phyloP scores from a whole-genome alignment of 2,888 invertebrate genomes.

The Silvanus unidentatus region DNA sequence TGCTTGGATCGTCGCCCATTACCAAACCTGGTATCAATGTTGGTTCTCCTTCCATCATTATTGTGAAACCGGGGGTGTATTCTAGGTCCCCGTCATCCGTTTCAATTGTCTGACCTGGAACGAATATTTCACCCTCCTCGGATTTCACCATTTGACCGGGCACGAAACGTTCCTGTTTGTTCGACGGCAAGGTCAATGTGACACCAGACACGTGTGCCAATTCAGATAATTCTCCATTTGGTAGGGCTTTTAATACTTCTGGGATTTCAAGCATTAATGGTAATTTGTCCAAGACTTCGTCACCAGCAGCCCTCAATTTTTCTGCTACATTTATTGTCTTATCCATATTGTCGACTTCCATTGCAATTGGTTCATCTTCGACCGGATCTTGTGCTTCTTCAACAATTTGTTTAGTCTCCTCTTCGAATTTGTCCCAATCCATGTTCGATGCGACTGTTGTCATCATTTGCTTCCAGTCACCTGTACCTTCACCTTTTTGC shows the following conservation, averaged over 20 bases:
- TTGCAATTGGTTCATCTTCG: conserved; percentile 48
- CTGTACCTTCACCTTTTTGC: conserved; percentile 35
- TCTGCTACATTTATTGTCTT: conserved; percentile 57
- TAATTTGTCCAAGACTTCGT: conserved; percentile 52
- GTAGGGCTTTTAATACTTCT: conserved; percentile 56
- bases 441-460: conserved; percentile 34
- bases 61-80: conserved; percentile 73
- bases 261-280: conserved; percentile 60
- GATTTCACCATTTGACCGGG: conserved; percentile 69
- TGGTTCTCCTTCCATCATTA: conserved; percentile 70
- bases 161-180: conserved; percentile 62
- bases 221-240: conserved; percentile 54
- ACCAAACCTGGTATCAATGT: conserved; percentile 77
- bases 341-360: conserved; percentile 50
- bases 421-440: conserved; percentile 42
- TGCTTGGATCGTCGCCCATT: conserved; percentile 55
- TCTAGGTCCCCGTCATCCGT: conserved; percentile 65
- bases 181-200: conserved; percentile 46
- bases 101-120: conserved; percentile 69
- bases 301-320: conserved; percentile 52
- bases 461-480: conserved; percentile 42
- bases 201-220: conserved; percentile 60
- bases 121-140: conserved; percentile 49
- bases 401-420: conserved; percentile 41
- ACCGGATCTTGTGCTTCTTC: conserved; percentile 37